phyloP scores from a whole-genome alignment of 2,113 vertebrate genomes.

The Pseudois nayaur region DNA sequence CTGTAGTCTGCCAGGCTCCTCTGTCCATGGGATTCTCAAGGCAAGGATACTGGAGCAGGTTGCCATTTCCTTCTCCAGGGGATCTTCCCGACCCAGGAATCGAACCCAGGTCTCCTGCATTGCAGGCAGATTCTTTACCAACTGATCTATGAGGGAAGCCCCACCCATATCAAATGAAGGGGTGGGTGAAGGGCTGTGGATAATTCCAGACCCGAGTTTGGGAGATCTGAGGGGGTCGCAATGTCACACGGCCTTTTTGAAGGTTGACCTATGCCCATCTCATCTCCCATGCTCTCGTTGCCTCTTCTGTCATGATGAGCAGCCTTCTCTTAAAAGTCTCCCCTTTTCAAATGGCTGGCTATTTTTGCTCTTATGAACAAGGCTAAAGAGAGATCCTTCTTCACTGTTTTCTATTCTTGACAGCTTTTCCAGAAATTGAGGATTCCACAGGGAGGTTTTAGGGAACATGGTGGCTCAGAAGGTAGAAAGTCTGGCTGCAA shows the following conservation, averaged over 20 bases:
- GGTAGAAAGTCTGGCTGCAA: not conserved
- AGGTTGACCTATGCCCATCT: no score
- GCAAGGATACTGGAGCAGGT: not conserved
- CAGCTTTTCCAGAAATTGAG: not conserved
- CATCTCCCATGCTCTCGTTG: rapidly evolving
- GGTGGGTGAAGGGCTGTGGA: not conserved
- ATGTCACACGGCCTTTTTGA: rapidly evolving
- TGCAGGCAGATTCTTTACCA: not conserved
- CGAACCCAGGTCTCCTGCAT: rapidly evolving
- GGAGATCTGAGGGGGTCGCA: not conserved
- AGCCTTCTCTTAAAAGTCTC: no score
- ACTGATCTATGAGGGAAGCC: not conserved
- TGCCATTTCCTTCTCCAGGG: not conserved
- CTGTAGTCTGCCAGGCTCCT: not conserved
- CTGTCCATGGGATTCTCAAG: not conserved
- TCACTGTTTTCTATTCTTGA: not conserved
- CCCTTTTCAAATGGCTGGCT: no score
- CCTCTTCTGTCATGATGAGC: no score
- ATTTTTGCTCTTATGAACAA: not conserved
- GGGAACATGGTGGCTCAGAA: not conserved
- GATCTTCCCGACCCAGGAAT: not conserved
- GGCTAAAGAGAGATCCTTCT: not conserved
- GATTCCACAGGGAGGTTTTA: not conserved
- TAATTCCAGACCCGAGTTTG: no score
- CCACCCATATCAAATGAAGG: not conserved